A percentile compares a stretch with the other conserved stretches of the same genome.
phyloP scores from a whole-genome alignment of 2,113 vertebrate species.

The Gadus macrocephalus region DNA sequence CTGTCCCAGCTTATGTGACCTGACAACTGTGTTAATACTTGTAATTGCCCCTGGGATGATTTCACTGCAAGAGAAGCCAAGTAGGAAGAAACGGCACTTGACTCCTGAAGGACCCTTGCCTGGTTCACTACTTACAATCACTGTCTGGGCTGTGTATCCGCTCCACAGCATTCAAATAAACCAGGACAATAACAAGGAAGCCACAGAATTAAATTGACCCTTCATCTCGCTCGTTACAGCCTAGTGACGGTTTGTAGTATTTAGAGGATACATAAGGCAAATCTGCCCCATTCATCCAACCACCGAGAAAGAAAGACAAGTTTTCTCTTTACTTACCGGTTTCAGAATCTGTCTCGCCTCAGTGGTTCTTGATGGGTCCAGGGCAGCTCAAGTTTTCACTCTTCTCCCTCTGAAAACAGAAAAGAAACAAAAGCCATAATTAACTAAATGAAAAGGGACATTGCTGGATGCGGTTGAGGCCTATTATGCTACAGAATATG shows the following conservation, averaged over 20 bases:
- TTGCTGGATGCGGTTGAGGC: background rate
- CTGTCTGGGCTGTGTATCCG: background rate
- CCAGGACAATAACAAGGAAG: background rate
- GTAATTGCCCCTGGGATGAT: background rate
- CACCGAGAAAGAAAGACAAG: constrained; percentile 1
- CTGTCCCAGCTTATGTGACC: too few relatives aligned
- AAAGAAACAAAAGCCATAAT: constrained; percentile 27
- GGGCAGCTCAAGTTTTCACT: constrained; percentile 1
- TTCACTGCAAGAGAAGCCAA: background rate
- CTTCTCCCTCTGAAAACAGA: constrained; percentile 38
- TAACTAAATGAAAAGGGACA: constrained; percentile 3
- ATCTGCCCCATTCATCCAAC: background rate
- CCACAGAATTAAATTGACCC: background rate
- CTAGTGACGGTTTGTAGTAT: background rate
- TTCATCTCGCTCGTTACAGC: background rate
- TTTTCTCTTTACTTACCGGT: constrained; percentile 50
- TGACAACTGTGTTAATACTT: too few relatives aligned
- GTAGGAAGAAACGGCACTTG: constrained; percentile 5
- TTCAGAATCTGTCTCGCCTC: constrained; percentile 18
- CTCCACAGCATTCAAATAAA: background rate
- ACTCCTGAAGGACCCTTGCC: background rate
- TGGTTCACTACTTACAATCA: background rate
- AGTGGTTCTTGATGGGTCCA: constrained; percentile 2
- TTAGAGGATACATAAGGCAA: background rate
- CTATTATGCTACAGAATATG: background rate